phyloP scores from a whole-genome alignment of 2,113 vertebrate genomes.

The Zosterops hypoxanthus region DNA sequence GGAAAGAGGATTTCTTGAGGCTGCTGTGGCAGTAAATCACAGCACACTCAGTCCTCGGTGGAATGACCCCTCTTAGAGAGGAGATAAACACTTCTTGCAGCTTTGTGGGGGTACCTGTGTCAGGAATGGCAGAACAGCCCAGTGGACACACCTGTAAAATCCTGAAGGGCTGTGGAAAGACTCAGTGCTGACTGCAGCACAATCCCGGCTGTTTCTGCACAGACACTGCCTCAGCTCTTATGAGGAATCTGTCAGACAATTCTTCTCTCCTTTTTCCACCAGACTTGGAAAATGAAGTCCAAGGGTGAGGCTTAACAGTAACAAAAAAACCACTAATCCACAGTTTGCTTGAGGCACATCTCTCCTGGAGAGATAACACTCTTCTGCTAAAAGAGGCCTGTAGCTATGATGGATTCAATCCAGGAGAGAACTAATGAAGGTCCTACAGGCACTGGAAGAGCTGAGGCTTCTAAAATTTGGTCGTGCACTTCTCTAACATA shows the following conservation, averaged over 20 bases:
- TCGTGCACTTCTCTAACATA: neutral
- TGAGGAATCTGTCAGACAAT: neutral
- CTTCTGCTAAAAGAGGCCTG: neutral
- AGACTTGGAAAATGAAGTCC: neutral
- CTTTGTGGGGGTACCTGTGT: neutral
- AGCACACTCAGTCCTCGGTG: neutral
- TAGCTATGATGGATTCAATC: neutral
- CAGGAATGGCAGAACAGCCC: accelerated
- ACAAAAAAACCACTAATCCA: neutral
- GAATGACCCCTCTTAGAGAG: neutral
- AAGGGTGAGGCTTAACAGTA: neutral
- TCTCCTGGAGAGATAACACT: neutral
- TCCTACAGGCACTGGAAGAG: neutral
- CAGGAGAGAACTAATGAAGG: neutral
- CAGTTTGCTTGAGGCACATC: neutral
- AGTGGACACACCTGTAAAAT: neutral
- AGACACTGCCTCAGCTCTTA: neutral
- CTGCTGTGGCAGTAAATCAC: neutral
- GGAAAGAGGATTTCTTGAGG: neutral
- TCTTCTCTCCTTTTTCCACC: neutral
- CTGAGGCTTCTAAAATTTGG: neutral
- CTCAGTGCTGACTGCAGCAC: neutral
- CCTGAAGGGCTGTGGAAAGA: neutral
- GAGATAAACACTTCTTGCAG: neutral
- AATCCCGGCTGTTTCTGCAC: neutral